These are phyloP conservation scores for Cnemophilus loriae DNA, from an alignment of 2,113 vertebrate species.

Conservation along the genomic window DNA sequence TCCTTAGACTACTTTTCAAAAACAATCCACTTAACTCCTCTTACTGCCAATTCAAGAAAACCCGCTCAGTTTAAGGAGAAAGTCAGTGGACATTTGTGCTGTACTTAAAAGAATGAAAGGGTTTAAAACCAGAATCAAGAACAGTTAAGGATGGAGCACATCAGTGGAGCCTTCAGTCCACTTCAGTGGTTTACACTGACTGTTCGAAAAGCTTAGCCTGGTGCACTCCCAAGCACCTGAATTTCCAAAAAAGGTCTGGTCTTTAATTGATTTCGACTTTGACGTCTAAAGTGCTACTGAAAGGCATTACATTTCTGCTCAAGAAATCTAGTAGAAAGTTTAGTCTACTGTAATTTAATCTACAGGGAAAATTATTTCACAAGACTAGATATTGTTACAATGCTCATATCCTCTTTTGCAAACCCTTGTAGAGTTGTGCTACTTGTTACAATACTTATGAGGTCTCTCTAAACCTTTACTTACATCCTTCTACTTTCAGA, in stretches of 20 bases:
- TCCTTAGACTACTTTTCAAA: not conserved
- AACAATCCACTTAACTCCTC: not conserved
- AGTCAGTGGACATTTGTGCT: not conserved
- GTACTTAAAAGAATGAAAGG: not conserved
- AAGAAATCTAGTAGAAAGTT: not conserved
- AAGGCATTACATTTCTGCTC: not conserved
- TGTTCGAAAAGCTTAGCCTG: not conserved
- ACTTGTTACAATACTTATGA: not conserved
- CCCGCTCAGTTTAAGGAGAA: not conserved
- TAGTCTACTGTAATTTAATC: not conserved
- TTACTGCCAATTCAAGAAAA: not conserved
- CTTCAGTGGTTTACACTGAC: not conserved
- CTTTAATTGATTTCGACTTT: not conserved
- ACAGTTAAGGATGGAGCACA: not conserved
- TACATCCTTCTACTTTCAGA: slow-evolving; percentile 76
- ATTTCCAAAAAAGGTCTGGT: not conserved
- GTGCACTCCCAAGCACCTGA: not conserved
- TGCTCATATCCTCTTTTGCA: not conserved
- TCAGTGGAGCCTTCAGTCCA: not conserved
- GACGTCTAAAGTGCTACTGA: not conserved
- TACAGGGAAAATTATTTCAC: not conserved
- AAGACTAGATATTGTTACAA: not conserved
- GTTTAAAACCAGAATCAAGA: not conserved
- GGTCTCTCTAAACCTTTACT: not conserved
- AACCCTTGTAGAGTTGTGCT: not conserved